Conservation (phyloP, 2,113 vertebrate genomes). For the Oenanthe melanoleuca region DNA sequence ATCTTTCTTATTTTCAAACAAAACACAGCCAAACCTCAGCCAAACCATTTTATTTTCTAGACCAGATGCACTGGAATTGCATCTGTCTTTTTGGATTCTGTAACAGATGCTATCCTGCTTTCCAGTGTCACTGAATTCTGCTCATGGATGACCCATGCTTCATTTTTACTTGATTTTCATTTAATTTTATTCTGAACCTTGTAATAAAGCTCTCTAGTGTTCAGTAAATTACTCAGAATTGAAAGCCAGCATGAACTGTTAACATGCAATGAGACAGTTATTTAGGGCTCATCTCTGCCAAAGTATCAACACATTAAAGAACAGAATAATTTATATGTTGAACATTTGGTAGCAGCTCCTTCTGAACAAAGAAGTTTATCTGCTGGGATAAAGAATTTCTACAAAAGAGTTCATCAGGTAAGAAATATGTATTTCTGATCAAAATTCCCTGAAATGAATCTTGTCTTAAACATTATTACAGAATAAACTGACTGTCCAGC, state of each 20-base stretch:
- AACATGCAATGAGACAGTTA: not conserved
- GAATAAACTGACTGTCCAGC: not conserved
- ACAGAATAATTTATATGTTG: not conserved
- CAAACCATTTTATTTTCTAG: not conserved
- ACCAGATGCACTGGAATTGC: not conserved
- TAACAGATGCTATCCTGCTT: not conserved
- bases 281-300: not conserved
- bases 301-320: not conserved
- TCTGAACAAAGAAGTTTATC: not conserved
- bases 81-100: not conserved
- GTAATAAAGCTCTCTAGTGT: not conserved
- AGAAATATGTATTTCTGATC: not conserved
- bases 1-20: not conserved
- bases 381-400: not conserved
- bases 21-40: not conserved
- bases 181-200: constrained; percentile 40
- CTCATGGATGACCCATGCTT: constrained; percentile 9
- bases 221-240: constrained; percentile 12
- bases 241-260: constrained; percentile 17
- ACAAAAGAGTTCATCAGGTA: not conserved
- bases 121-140: not conserved
- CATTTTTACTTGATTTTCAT: constrained; percentile 34
- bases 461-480: not conserved
- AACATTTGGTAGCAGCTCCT: not conserved
- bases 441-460: not conserved